Evolutionary conservation across 1,140 invertebrate genomes (phyloP).

Genomic region (Bombus waltoni): DNA sequence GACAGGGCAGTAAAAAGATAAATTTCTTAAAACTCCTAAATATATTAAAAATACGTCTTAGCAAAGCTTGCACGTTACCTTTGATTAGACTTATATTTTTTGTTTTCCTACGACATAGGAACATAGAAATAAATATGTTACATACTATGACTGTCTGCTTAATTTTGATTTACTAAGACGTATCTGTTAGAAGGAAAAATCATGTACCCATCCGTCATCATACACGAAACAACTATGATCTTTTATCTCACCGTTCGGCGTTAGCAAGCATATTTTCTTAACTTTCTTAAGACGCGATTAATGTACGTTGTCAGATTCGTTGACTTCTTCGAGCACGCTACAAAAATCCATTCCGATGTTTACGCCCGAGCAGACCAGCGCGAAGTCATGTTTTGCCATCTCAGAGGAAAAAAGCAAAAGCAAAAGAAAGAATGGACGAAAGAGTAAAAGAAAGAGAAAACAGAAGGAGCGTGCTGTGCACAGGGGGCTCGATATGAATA

Average conservation of each 20-base stretch:
- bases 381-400: conserved; percentile 43
- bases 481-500: conserved; percentile 52
- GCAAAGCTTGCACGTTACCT: no score
- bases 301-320: conserved; percentile 37
- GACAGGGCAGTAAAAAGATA: no score
- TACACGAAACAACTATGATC: not conserved
- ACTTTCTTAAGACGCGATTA: conserved; percentile 9
- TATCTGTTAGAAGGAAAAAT: not conserved
- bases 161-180: not conserved
- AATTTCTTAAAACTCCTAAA: no score
- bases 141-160: no score
- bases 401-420: not conserved
- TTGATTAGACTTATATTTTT: no score
- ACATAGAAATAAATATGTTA: no score
- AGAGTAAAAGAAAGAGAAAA: not conserved
- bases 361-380: conserved; percentile 18
- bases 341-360: conserved; percentile 50
- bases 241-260: not conserved
- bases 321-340: conserved; percentile 4
- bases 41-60: no score
- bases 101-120: no score
- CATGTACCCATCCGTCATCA: not conserved
- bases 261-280: not conserved
- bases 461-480: conserved; percentile 4
- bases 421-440: not conserved